phyloP scores from a whole-genome alignment of 2,797 vertebrate genomes.

The Acipenser transmontanus region DNA sequence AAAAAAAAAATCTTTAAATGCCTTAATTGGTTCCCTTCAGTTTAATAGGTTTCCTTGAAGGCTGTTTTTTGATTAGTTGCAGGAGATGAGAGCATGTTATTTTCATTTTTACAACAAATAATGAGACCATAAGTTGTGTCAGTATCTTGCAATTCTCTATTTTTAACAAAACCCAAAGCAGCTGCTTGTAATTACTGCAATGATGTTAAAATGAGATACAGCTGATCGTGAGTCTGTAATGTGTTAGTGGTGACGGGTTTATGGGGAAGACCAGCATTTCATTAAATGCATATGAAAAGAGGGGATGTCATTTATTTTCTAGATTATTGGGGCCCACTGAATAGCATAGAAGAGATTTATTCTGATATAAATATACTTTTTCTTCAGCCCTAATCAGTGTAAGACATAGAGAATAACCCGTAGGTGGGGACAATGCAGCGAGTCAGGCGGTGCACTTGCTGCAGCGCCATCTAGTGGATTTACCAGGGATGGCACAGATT shows the following conservation, averaged over 20 bases:
- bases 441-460: no score
- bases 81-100: conserved; percentile 1
- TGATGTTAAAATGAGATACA: conserved; percentile 56
- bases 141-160: conserved; percentile 10
- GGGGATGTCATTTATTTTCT: conserved; percentile 46
- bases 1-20: background rate
- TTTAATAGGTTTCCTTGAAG: background rate
- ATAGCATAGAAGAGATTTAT: no score
- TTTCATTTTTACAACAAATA: conserved; percentile 10
- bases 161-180: conserved; percentile 20
- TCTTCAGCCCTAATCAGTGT: no score
- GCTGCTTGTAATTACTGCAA: conserved; percentile 55
- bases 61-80: background rate
- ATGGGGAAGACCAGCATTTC: conserved; percentile 48
- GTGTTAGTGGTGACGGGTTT: conserved; percentile 53
- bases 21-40: background rate
- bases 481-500: no score
- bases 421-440: no score
- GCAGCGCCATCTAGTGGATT: no score
- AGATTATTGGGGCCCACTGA: background rate
- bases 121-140: conserved; percentile 1
- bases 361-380: no score
- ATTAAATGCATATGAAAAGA: conserved; percentile 51
- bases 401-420: no score
- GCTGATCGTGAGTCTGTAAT: conserved; percentile 51